These are phyloP conservation scores for Callyntrura sp. DNA, from an alignment of 2,888 invertebrate genomes.

Conservation along the genomic window DNA sequence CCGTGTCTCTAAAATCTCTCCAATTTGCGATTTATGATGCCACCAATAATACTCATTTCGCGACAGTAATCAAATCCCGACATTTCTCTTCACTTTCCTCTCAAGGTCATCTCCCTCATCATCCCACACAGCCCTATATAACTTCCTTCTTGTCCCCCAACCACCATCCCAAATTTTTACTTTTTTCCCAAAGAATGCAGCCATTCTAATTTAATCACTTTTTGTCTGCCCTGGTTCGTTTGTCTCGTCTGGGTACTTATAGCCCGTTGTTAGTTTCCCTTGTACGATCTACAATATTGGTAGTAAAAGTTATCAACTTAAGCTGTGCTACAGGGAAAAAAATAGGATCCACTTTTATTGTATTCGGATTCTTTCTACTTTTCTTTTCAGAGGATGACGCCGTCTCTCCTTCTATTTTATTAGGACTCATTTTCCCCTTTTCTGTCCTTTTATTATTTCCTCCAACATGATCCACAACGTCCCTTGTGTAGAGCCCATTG, in stretches of 20 bases:
- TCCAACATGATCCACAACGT: background rate
- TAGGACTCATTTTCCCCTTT: conserved; percentile 1
- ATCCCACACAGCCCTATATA: conserved; percentile 14
- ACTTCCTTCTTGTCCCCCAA: background rate
- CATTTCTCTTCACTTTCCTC: background rate
- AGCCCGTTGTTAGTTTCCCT: background rate
- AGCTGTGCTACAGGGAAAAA: background rate
- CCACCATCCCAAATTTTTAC: conserved; percentile 11
- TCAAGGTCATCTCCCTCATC: conserved; percentile 8
- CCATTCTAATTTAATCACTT: background rate
- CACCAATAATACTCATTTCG: background rate
- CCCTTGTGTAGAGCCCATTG: background rate
- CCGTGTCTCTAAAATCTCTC: background rate
- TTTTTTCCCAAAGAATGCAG: background rate
- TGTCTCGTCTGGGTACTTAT: background rate
- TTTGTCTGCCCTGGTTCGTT: background rate
- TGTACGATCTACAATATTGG: background rate
- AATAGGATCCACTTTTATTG: background rate
- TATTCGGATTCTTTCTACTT: conserved; percentile 32
- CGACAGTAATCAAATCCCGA: background rate
- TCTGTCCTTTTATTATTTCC: background rate
- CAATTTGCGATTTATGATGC: too few relatives aligned
- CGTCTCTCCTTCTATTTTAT: background rate
- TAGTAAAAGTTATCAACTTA: conserved; percentile 1
- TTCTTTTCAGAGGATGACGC: conserved; percentile 5